Evolutionary conservation across 2,113 vertebrate species (phyloP).

Genomic region (Emydocephalus ijimae): DNA sequence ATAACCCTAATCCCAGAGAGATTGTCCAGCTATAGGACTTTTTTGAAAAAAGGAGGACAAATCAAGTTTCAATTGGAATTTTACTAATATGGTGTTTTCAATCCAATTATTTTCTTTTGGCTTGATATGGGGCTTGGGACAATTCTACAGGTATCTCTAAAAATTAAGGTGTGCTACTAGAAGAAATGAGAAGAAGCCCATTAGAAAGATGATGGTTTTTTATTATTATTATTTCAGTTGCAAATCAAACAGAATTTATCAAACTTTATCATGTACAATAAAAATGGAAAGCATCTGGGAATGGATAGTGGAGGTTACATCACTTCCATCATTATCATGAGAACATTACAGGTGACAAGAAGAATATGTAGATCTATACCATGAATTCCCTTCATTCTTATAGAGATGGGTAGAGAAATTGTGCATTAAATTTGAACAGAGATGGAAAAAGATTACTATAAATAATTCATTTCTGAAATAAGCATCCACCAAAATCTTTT

Average conservation of each 20-base stretch:
- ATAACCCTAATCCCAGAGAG: no score
- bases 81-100: no score
- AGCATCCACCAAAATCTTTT: background rate
- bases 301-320: background rate
- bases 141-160: no score
- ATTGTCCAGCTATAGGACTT: no score
- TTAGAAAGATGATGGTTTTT: no score
- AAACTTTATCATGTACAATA: background rate
- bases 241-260: background rate
- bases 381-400: background rate
- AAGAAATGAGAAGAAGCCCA: no score
- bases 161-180: no score
- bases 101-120: no score
- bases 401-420: background rate
- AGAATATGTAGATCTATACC: background rate
- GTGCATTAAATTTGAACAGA: background rate
- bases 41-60: no score
- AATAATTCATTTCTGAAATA: background rate
- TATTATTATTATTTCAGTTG: background rate
- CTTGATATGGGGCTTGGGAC: no score
- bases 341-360: background rate
- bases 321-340: background rate
- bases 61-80: no score
- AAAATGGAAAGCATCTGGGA: background rate
- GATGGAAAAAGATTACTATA: background rate